Conservation (phyloP, 2,113 vertebrate genomes). For the Cheilinus undulatus region DNA sequence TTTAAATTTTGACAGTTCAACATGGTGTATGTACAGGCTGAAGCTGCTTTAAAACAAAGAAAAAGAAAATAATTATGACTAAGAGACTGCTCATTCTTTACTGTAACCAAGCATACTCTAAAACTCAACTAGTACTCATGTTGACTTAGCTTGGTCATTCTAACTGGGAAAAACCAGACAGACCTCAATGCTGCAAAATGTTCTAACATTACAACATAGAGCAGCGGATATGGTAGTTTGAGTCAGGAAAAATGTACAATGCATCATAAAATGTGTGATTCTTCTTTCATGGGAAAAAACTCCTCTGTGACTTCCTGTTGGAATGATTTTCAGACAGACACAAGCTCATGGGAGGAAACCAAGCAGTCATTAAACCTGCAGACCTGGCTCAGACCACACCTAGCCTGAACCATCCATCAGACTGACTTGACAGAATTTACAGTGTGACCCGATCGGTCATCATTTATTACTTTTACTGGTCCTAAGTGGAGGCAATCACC, state of each 20-base stretch:
- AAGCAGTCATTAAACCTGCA: slow-evolving; percentile 70
- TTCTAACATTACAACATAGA: slow-evolving; percentile 63
- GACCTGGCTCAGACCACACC: slow-evolving; percentile 69
- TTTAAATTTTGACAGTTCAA: too few relatives aligned
- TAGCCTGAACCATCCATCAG: slow-evolving; percentile 74
- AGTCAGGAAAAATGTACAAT: slow-evolving; percentile 68
- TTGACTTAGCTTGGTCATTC: slow-evolving; percentile 55
- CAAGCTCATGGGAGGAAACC: slow-evolving; percentile 69
- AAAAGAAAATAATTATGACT: slow-evolving; percentile 13
- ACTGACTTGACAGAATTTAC: slow-evolving; percentile 78
- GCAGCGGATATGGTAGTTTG: slow-evolving; percentile 55
- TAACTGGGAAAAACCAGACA: slow-evolving; percentile 44
- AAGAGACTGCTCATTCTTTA: slow-evolving; percentile 31
- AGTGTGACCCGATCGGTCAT: slow-evolving; percentile 78
- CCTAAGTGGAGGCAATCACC: slow-evolving; percentile 78
- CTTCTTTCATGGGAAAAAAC: slow-evolving; percentile 48
- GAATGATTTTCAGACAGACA: slow-evolving; percentile 68
- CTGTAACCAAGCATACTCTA: slow-evolving; percentile 41
- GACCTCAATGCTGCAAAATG: slow-evolving; percentile 57
- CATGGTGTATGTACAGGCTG: background rate
- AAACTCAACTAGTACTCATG: slow-evolving; percentile 24
- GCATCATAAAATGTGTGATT: slow-evolving; percentile 66
- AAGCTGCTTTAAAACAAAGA: slow-evolving; percentile 1
- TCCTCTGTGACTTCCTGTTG: slow-evolving; percentile 68
- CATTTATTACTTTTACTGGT: slow-evolving; percentile 84